Evolutionary conservation across 2,113 vertebrate genomes (phyloP).

Genomic region (Cavia porcellus): DNA sequence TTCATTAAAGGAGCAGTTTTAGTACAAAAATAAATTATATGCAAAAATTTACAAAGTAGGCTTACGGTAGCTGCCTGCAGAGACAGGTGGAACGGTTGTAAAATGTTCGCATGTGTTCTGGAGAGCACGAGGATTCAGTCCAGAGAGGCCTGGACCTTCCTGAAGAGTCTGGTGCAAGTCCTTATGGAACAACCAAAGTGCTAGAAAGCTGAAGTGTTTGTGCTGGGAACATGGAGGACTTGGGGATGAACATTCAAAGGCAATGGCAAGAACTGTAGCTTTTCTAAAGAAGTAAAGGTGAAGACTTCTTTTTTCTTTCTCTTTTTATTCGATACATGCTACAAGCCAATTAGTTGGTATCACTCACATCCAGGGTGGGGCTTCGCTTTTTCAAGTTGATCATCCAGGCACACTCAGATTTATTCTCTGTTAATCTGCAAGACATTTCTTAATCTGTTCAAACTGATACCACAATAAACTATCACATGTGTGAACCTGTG

Average conservation of each 20-base stretch:
- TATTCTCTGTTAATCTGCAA: not conserved
- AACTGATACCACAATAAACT: not conserved
- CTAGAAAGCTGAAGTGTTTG: not conserved
- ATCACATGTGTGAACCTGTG: not conserved
- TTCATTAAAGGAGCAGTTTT: not conserved
- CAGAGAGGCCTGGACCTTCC: not conserved
- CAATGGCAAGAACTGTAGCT: not conserved
- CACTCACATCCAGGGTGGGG: not conserved
- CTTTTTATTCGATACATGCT: not conserved
- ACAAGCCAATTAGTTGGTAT: not conserved
- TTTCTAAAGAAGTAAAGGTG: not conserved
- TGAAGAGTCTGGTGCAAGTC: not conserved
- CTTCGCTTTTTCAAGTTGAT: not conserved
- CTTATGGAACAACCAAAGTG: not conserved
- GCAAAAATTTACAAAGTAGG: not conserved
- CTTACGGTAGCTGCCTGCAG: not conserved
- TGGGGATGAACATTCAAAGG: not conserved
- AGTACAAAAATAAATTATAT: not conserved
- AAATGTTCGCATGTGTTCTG: not conserved
- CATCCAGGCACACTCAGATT: not conserved
- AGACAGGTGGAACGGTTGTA: not conserved
- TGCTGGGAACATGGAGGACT: not conserved
- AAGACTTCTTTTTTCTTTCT: not conserved
- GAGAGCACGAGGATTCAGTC: not conserved
- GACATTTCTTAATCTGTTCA: not conserved